Conservation (phyloP, 2,113 vertebrate species). For the Solea senegalensis region DNA sequence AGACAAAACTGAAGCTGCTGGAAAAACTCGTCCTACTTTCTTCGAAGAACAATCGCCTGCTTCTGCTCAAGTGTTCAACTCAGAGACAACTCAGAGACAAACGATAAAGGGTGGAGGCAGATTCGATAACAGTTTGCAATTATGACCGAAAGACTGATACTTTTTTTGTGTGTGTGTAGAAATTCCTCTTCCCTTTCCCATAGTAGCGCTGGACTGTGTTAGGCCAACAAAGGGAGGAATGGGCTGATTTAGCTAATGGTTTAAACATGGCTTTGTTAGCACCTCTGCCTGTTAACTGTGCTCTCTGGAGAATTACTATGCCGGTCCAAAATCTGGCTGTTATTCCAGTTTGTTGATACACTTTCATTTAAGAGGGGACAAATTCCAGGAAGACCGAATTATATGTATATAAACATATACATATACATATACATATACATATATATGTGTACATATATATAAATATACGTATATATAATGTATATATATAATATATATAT, state of each 20-base stretch:
- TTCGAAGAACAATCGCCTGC: conserved; percentile 43
- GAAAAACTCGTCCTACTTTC: conserved; percentile 66
- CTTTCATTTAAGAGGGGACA: no score
- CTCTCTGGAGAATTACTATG: conserved; percentile 26
- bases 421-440: no score
- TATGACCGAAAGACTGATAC: conserved; percentile 38
- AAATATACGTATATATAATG: no score
- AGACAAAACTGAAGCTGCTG: conserved; percentile 42
- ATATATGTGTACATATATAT: no score
- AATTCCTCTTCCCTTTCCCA: conserved; percentile 15
- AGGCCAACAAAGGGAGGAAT: conserved; percentile 25
- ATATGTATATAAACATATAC: no score
- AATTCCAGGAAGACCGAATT: no score
- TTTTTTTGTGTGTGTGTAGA: conserved; percentile 13
- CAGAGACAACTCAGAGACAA: no score
- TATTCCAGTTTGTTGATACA: no score
- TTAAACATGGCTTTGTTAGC: conserved; percentile 44
- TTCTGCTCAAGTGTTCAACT: conserved; percentile 30
- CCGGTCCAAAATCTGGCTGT: conserved; percentile 51
- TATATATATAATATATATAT: no score
- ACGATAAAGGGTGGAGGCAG: conserved; percentile 24
- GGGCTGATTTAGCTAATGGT: conserved; percentile 49
- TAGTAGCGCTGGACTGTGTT: conserved; percentile 31
- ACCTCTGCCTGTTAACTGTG: conserved; percentile 39
- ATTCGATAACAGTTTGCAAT: conserved; percentile 59